Conservation (phyloP, 2,888 invertebrate species). For the Onchidella celtica region DNA sequence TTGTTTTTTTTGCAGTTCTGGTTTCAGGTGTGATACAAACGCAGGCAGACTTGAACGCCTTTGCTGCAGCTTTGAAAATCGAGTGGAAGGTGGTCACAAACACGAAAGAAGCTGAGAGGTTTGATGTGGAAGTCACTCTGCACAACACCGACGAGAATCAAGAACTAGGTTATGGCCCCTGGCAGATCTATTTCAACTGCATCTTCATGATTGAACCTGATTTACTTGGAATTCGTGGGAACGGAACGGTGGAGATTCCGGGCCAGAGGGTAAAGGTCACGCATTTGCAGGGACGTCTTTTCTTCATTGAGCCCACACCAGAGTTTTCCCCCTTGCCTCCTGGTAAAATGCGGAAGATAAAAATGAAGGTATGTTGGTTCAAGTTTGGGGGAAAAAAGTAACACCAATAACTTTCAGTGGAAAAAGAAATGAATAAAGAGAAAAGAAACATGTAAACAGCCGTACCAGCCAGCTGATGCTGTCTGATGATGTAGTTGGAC, state of each 20-base stretch:
- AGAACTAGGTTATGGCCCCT: slow-evolving; percentile 57
- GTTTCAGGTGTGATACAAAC: background rate
- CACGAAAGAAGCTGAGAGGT: slow-evolving; percentile 44
- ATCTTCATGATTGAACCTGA: slow-evolving; percentile 51
- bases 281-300: slow-evolving; percentile 64
- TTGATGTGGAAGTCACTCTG: slow-evolving; percentile 31
- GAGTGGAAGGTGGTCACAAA: slow-evolving; percentile 53
- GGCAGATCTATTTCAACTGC: slow-evolving; percentile 66
- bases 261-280: slow-evolving; percentile 57
- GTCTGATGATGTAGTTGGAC: too few species aligned
- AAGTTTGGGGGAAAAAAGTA: too few species aligned
- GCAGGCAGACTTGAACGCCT: slow-evolving; percentile 47
- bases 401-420: too few species aligned
- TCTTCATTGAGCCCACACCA: slow-evolving; percentile 56
- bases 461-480: too few species aligned
- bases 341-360: slow-evolving; percentile 31
- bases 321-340: slow-evolving; percentile 52
- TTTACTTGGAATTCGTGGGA: slow-evolving; percentile 31
- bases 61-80: slow-evolving; percentile 52
- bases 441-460: too few species aligned
- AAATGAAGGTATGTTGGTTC: slow-evolving; percentile 26
- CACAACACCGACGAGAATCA: slow-evolving; percentile 49
- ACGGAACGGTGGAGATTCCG: slow-evolving; percentile 42
- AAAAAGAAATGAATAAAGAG: background rate
- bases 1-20: background rate